These are phyloP conservation scores for Drosophila atripex DNA, from an alignment of 2,888 invertebrate species.

Conservation along the genomic window DNA sequence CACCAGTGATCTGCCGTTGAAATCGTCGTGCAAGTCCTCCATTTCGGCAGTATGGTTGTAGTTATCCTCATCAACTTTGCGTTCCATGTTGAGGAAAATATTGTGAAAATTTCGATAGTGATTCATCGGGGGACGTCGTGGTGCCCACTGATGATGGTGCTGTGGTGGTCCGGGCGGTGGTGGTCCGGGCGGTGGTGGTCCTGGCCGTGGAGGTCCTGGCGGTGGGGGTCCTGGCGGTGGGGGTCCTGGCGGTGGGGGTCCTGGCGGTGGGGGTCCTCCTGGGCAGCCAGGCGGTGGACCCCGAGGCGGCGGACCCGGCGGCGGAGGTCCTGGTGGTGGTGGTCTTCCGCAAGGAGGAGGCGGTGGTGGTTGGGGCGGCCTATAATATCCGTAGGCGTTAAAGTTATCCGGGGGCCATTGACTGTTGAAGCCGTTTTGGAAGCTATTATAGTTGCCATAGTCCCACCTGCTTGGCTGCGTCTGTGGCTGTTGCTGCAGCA, in stretches of 20 bases:
- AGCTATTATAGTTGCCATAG: constrained; percentile 16
- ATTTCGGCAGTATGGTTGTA: constrained; percentile 50
- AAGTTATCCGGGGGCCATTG: constrained; percentile 33
- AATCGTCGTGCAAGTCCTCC: constrained; percentile 64
- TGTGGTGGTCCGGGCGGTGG: not conserved
- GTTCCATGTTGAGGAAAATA: constrained; percentile 54
- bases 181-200: constrained; percentile 45
- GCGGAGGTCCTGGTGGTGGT: constrained; percentile 31
- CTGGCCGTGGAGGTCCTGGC: constrained; percentile 30
- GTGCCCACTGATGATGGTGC: constrained; percentile 10
- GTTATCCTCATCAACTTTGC: constrained; percentile 26
- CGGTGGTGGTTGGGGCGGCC: constrained; percentile 36
- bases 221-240: constrained; percentile 33
- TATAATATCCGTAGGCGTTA: constrained; percentile 48
- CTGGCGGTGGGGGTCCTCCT: constrained; percentile 7
- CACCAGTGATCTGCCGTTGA: constrained; percentile 75
- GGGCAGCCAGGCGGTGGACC: constrained; percentile 47
- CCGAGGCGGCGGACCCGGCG: constrained; percentile 27
- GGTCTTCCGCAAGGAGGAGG: constrained; percentile 43
- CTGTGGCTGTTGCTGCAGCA: not conserved
- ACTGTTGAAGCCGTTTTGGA: constrained; percentile 29
- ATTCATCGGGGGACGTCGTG: constrained; percentile 27
- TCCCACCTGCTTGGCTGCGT: constrained; percentile 49
- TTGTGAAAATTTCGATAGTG: constrained; percentile 54
- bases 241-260: constrained; percentile 32